These are phyloP conservation scores for Saturnia pavonia DNA, from an alignment of 2,888 invertebrate genomes.

Conservation along the genomic window DNA sequence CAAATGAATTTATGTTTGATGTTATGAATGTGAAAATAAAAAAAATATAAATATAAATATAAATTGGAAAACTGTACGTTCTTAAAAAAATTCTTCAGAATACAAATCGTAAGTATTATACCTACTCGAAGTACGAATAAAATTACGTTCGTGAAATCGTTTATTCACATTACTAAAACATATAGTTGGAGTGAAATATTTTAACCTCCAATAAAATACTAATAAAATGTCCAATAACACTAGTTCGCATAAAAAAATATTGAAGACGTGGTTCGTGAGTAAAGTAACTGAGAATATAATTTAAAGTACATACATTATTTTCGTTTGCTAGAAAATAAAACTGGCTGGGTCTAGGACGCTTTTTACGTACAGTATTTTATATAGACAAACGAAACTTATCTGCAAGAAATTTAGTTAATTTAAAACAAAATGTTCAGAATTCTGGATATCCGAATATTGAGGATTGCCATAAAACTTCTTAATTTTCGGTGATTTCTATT, in stretches of 20 bases:
- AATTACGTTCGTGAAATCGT: background rate
- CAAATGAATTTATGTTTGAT: no score
- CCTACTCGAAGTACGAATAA: no score
- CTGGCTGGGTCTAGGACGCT: no score
- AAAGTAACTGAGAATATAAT: background rate
- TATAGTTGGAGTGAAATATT: background rate
- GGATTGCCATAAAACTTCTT: no score
- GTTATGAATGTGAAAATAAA: no score
- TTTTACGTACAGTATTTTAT: background rate
- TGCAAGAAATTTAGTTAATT: background rate
- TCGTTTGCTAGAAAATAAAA: background rate
- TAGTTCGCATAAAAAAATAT: conserved; percentile 1
- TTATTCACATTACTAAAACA: background rate
- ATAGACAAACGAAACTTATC: background rate
- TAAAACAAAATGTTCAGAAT: background rate
- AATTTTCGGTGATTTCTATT: no score
- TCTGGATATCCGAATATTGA: background rate
- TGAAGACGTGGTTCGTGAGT: background rate
- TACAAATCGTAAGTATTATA: background rate
- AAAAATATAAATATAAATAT: no score
- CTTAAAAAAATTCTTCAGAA: no score
- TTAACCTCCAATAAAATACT: conserved; percentile 1
- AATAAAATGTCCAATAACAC: background rate
- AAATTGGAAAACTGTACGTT: no score
- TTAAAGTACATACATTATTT: background rate